Evolutionary conservation across 2,797 vertebrate genomes (phyloP).

Genomic region (Gymnodraco acuticeps): DNA sequence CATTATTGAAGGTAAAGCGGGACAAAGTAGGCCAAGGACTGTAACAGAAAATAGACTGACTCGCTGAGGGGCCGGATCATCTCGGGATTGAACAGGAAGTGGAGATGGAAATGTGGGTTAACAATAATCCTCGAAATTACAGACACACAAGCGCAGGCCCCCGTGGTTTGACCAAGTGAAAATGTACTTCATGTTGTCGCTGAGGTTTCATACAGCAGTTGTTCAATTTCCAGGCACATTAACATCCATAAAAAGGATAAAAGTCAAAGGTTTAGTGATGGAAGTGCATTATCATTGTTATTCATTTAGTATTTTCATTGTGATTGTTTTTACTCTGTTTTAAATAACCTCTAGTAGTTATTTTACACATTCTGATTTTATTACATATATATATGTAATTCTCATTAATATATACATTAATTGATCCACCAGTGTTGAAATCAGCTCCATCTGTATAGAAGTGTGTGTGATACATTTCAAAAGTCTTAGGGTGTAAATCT

Average conservation of each 20-base stretch:
- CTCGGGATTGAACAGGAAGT: conserved; percentile 67
- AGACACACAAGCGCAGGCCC: conserved; percentile 2
- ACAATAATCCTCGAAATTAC: conserved; percentile 69
- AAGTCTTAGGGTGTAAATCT: not conserved
- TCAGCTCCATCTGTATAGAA: not conserved
- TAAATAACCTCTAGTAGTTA: not conserved
- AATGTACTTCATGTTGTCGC: conserved; percentile 8
- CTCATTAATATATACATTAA: not conserved
- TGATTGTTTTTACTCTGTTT: not conserved
- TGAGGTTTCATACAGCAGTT: not conserved
- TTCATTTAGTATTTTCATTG: not conserved
- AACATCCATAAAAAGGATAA: not conserved
- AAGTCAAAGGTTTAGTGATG: not conserved
- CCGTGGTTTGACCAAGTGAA: conserved; percentile 28
- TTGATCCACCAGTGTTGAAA: not conserved
- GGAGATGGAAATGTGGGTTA: conserved; percentile 72
- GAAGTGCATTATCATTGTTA: not conserved
- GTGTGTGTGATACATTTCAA: not conserved
- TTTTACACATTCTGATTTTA: not conserved
- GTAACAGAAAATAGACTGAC: conserved; percentile 82
- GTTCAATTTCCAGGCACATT: not conserved
- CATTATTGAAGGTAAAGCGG: conserved; percentile 78
- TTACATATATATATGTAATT: not conserved
- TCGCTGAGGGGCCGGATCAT: conserved; percentile 71
- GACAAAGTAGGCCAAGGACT: conserved; percentile 89